A percentile compares a stretch with the other conserved stretches of the same genome.
These are phyloP conservation scores for Fragum sueziense DNA, from an alignment of 2,888 invertebrate genomes.

Conservation along the genomic window DNA sequence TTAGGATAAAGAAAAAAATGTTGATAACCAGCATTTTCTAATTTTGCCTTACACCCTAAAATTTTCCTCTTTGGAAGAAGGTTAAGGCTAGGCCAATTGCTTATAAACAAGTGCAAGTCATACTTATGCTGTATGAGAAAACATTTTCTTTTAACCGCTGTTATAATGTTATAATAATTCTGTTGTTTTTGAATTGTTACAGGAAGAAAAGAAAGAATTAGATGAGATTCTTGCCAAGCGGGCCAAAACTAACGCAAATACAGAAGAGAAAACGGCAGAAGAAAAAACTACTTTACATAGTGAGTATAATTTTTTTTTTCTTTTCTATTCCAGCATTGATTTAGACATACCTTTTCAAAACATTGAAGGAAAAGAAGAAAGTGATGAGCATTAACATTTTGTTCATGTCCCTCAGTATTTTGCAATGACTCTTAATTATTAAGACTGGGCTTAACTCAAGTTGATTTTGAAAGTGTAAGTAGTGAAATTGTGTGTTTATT, in stretches of 20 bases:
- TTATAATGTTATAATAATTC: no score
- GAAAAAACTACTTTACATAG: slow-evolving; percentile 97
- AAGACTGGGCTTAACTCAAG: no score
- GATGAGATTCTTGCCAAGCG: slow-evolving; percentile 95
- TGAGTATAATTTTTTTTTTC: slow-evolving; percentile 84
- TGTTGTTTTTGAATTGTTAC: background rate
- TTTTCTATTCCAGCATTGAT: background rate
- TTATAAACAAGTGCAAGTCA: no score
- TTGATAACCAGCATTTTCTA: no score
- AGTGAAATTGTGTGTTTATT: no score
- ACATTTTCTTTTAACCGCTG: no score
- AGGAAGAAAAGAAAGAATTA: slow-evolving; percentile 95
- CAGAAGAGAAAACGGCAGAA: slow-evolving; percentile 95
- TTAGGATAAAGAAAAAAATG: no score
- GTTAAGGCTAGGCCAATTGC: no score
- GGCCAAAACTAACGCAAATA: slow-evolving; percentile 90
- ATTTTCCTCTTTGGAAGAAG: no score
- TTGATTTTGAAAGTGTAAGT: no score
- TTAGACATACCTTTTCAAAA: background rate
- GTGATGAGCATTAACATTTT: background rate
- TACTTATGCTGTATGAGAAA: no score
- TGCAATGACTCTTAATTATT: background rate
- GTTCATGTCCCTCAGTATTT: background rate
- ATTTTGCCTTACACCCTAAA: no score
- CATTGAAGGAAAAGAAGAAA: background rate